Evolutionary conservation across 2,797 vertebrate species (phyloP), one percentile per base, ranked within the genome.

Genomic region (Myripristis murdjan): DNA sequence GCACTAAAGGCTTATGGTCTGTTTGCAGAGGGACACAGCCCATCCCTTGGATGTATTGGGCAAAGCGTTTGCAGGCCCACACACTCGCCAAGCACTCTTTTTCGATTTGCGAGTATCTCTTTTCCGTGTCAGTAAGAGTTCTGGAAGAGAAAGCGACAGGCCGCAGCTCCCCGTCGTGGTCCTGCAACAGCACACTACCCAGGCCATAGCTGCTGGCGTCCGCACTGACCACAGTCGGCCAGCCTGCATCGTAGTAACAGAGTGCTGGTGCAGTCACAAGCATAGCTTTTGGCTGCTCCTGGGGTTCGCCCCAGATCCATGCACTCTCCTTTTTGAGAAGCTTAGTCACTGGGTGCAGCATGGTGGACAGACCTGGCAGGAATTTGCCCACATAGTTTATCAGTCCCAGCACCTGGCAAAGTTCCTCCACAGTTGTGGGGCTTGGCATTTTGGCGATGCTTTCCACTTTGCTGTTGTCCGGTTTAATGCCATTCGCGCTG

Each of bases 21-120:
- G 33, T 1, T 9, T 35, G 33, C 6, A 35, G 33, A 35, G 33
- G 2, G 1, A 35, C 6, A 7, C 33, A 6, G 7, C 2, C 33
- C 5, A 35, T 35, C 2, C 33, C 33, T 9, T 35, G 33, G 33
- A 35, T 35, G 33, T 35, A 35, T 2, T 6, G 33, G 33, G 33
- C 33, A 35, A 35, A 35, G 8, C 33, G 33, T 1, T 9, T 8
- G 33, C 33, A 35, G 33, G 33, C 33, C 68, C 70, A 65, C 7
- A 79, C 49, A 1, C 41, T 20, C 9, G 46, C 71, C 5, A 73
- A 31, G 6, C 65, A 70, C 9, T 77, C 61, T 10, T 77, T 77
- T 16, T 82, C 62, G 0, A 71, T 82, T 7, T 72, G 67, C 0
- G 64, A 58, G 11, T 52, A 72, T 33, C 53, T 49, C 5, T 11